phyloP scores from a whole-genome alignment of 2,888 invertebrate species.

The Philopedon plagiatum region DNA sequence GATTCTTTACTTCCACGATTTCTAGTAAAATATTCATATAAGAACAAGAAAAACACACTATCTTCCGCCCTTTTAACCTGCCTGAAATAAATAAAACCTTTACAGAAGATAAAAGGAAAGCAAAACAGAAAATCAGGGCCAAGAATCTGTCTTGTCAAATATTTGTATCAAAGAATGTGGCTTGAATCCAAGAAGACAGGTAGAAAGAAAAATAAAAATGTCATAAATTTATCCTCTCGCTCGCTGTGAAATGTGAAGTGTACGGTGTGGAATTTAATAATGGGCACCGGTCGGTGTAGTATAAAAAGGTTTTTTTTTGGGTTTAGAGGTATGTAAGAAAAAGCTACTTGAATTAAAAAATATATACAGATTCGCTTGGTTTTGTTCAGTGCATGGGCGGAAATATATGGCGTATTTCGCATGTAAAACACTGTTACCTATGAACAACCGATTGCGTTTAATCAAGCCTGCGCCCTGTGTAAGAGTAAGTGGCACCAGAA shows the following conservation, averaged over 20 bases:
- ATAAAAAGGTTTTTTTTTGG: too few relatives aligned
- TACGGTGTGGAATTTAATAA: neutral
- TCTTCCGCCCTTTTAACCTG: neutral
- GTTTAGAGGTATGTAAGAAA: too few relatives aligned
- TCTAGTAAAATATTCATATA: too few relatives aligned
- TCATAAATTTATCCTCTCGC: neutral
- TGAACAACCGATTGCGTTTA: too few relatives aligned
- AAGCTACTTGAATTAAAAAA: too few relatives aligned
- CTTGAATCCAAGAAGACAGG: neutral
- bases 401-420: too few relatives aligned
- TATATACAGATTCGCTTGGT: too few relatives aligned
- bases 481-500: too few relatives aligned
- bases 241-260: neutral
- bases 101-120: slow-evolving; percentile 1
- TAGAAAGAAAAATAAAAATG: slow-evolving; percentile 7
- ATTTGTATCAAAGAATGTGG: slow-evolving; percentile 12
- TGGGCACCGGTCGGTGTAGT: neutral
- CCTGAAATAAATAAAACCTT: slow-evolving; percentile 8
- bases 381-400: too few relatives aligned
- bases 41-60: neutral
- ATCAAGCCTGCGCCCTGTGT: too few relatives aligned
- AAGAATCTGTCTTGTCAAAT: slow-evolving; percentile 11
- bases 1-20: too few relatives aligned
- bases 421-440: too few relatives aligned
- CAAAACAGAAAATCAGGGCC: slow-evolving; percentile 6